Base-by-base conservation (phyloP, 2,797 vertebrate species). In the Benthosema pterotum region DNA sequence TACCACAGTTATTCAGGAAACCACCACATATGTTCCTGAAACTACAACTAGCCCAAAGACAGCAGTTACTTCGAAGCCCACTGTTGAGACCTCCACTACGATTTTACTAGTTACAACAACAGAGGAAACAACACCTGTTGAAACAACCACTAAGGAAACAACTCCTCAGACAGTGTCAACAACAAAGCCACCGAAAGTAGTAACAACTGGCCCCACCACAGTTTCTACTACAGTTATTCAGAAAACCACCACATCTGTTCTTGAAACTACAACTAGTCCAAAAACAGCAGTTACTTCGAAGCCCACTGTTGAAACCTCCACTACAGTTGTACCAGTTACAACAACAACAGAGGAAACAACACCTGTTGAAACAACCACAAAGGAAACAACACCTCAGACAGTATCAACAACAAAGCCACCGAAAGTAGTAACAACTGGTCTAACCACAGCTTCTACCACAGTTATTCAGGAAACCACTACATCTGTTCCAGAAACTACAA, bases 1-100 rank as follows among this genome's bases (percentile, higher is more conserved):
- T 28, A 59, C 57, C 11, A 49, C 43, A 25, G 19, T 22, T 28
- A 14, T 48, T 15, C 19, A 11, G 28, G 57, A 32, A 48, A 48
- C 22, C 1, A 48, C 57, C 2, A 47, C 43, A 11, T 58, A 18
- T 14, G 43, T 25, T 7, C 2, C 56, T 8, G 1, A 22, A 5
- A 17, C 56, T 16, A 59, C 57, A 15, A 11, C 57, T 25, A 59
- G 43, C 19, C 13, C 45, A 28, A 45, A 32, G 32, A 59, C 57
- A 16, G 32, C 57, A 49, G 14, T 48, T 17, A 59, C 56, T 4
- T 25, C 56, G 13, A 22, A 13, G n/a, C 43, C 56, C 5, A 13
- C 43, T 6, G 42, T 47, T 25, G 43, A 6, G 1, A 18, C 17
- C 11, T 52, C 32, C 1, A 32, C 32, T 1, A 9, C 32, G 2